phyloP scores from a whole-genome alignment of 2,113 vertebrate genomes.

The Nannobrachium achirus region DNA sequence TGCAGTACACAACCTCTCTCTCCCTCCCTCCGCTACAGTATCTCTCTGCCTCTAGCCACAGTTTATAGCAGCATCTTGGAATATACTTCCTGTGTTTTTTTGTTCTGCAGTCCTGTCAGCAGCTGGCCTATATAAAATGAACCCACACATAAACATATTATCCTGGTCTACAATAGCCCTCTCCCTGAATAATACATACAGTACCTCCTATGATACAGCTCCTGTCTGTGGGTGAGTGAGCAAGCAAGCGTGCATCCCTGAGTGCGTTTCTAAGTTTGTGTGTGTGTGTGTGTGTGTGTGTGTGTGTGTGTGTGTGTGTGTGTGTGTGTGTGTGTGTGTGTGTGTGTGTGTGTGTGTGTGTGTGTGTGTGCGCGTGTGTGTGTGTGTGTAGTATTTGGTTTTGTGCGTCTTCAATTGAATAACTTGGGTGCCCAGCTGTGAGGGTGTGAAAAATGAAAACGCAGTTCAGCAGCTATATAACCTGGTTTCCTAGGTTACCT shows the following conservation, averaged over 20 bases:
- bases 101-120: too few species aligned
- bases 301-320: background rate
- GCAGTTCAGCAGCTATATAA: constrained; percentile 33
- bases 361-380: background rate
- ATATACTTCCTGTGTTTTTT: too few species aligned
- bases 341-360: background rate
- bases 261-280: too few species aligned
- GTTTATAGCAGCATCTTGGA: background rate
- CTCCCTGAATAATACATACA: constrained; percentile 32
- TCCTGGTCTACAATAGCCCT: background rate
- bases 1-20: too few species aligned
- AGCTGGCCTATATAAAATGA: too few species aligned
- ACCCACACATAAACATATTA: too few species aligned
- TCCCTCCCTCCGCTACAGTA: too few species aligned
- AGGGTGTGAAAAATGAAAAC: constrained; percentile 31
- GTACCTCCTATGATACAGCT: background rate
- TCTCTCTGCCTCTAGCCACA: background rate
- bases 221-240: background rate
- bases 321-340: background rate
- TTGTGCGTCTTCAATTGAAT: background rate
- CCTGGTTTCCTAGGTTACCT: constrained; percentile 62
- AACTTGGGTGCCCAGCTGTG: constrained; percentile 8
- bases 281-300: background rate
- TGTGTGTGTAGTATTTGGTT: constrained; percentile 6
- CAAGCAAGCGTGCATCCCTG: background rate